Percentiles rank a stretch among this genome's conserved stretches.
These are phyloP conservation scores for Papilio demoleus DNA, from an alignment of 2,888 invertebrate species.

Conservation along the genomic window DNA sequence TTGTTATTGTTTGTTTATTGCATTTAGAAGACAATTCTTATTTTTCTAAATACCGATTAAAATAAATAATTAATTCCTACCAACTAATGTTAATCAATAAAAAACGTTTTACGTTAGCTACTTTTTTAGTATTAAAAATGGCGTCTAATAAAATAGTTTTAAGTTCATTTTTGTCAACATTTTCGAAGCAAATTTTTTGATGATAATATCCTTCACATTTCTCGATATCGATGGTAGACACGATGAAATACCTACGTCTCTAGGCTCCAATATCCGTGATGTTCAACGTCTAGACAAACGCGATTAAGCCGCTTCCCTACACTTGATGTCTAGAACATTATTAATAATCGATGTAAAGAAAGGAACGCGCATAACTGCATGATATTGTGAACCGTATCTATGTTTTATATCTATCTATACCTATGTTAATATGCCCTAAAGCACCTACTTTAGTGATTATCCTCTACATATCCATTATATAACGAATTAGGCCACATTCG, in stretches of 20 bases:
- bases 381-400: not conserved
- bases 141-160: too few relatives aligned
- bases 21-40: not conserved
- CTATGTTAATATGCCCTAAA: too few relatives aligned
- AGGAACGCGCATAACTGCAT: not conserved
- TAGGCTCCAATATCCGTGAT: slow-evolving; percentile 9
- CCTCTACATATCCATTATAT: too few relatives aligned
- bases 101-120: too few relatives aligned
- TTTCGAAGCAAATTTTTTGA: too few relatives aligned
- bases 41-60: not conserved
- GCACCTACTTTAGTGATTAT: too few relatives aligned
- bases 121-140: too few relatives aligned
- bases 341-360: slow-evolving; percentile 7
- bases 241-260: not conserved
- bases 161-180: too few relatives aligned
- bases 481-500: too few relatives aligned
- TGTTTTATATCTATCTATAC: not conserved
- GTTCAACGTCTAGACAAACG: slow-evolving; percentile 12
- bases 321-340: not conserved
- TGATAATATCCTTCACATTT: not conserved
- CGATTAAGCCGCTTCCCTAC: slow-evolving; percentile 6
- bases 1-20: slow-evolving; percentile 25
- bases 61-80: too few relatives aligned
- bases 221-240: not conserved
- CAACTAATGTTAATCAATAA: too few relatives aligned